phyloP scores from a whole-genome alignment of 2,888 invertebrate genomes.

The Drosophila niveifrons region DNA sequence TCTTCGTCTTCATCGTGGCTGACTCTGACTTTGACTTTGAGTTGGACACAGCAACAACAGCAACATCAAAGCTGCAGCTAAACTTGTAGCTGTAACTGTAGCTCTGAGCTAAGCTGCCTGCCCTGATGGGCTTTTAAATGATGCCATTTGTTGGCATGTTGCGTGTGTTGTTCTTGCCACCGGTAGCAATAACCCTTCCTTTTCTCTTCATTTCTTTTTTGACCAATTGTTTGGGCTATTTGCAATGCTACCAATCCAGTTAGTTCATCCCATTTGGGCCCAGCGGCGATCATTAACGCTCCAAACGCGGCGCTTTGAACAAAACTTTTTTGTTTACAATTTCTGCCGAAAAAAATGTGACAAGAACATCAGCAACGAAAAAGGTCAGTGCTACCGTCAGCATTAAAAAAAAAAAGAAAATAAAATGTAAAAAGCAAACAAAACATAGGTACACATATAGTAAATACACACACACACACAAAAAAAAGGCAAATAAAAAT shows the following conservation, averaged over 20 bases:
- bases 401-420: constrained; percentile 42
- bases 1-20: constrained; percentile 7
- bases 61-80: constrained; percentile 6
- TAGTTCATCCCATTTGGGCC: constrained; percentile 22
- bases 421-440: constrained; percentile 46
- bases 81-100: constrained; percentile 22
- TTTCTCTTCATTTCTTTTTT: constrained; percentile 15
- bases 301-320: constrained; percentile 62
- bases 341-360: constrained; percentile 61
- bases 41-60: not conserved
- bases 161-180: constrained; percentile 52
- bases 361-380: constrained; percentile 46
- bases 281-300: constrained; percentile 68
- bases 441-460: constrained; percentile 28
- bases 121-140: constrained; percentile 80
- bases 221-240: constrained; percentile 63
- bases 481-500: constrained; percentile 48
- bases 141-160: constrained; percentile 79
- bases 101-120: constrained; percentile 6
- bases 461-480: not conserved
- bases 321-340: constrained; percentile 56
- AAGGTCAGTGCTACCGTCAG: constrained; percentile 72
- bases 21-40: constrained; percentile 37
- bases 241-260: constrained; percentile 44
- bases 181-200: constrained; percentile 57